Base-by-base conservation (phyloP, 2,888 invertebrate genomes). In the Strigamia transsilvanica region DNA sequence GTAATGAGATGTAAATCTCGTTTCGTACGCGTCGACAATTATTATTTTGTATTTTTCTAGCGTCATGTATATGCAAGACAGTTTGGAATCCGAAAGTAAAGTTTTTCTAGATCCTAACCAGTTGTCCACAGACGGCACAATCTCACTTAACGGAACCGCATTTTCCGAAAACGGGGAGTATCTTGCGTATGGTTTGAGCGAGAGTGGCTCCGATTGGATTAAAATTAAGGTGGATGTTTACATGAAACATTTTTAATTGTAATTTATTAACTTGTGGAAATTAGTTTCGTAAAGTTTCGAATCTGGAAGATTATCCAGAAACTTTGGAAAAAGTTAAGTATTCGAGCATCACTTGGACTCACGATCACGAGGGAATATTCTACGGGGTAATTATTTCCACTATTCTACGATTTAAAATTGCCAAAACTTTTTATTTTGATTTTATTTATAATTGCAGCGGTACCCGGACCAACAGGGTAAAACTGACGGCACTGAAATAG, bases 21-120 rank as follows among this genome's bases (percentile, higher is more conserved):
- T 18, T 61, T 61, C 0, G 41, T n/a, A 27, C 79, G 27, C 5
- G 7, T 18, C 10, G n/a, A 51, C 38, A 66, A 82, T 83, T 84
- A 80, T 81, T 84, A 82, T 83, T 87, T 87, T 79, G 2, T 27
- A 27, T 27, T 27, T 1, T 27, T 27, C 3, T 88, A 98, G 97
- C 89, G 97, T 98, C 13, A 89, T 97, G 84, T 98, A 96, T 89
- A 93, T 95, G 38, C 95, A 96, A 90, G 93, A 95, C 85, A 90
- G 91, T 1, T 87, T 97, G 84, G 91, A 93, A 27, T 92, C 91
- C 34, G 94, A 96, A 86, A 91, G 94, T 12, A 90, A 90, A 83
- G 93, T 97, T 41, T 98, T 99, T 89, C 90, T 99, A n/a, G 98
- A 99, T 89, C 98, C 98, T 0, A 99, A 99, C 90, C 90, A 90